Base-by-base conservation (phyloP, 1,140 invertebrate species). In the Centruroides vittatus region DNA sequence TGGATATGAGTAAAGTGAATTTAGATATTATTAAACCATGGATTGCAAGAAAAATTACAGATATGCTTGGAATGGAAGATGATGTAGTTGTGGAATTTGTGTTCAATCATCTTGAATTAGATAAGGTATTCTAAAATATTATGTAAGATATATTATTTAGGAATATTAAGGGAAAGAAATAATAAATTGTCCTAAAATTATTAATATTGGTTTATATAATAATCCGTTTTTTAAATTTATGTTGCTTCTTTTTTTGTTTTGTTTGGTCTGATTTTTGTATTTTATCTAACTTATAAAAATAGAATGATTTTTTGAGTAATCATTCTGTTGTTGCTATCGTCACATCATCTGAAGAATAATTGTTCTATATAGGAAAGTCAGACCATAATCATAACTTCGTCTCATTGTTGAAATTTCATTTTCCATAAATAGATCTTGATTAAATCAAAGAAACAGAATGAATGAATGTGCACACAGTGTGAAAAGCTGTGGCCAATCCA, bases 81-180 rank as follows among this genome's bases (percentile, higher is more conserved):
- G 93, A 97, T 75, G 95, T 99, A 12, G 85, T 99, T 54, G 87
- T 96, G 62, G 94, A 98, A 76, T 99, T 96, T 83, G 92, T 99
- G 62, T 94, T 96, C 78, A 98, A 97, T 77, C 95, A 98, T 78
- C 79, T 99, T 35, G 95, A 99, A 76, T 78, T 70, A 55, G 87
- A 90, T 72, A 91, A 90, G 82, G 88, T 90, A 70, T 70, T 46
- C 12, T 47, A 12, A 7, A 41, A 13, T 9, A 47, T 55, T 61
- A 41, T 6, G 41, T 41, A 41, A 47, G 3, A 12, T 51, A 51
- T 8, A 13, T n/a, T 8, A 13, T 34, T 13, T 13, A 51, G 10
- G 12, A 51, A 51, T 51, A 34, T 34, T 13, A 51, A 10, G 5
- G 50, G 50, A 5, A 51, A 51, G 12, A 11, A 49, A 13, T 51